These are phyloP conservation scores for Tricholauxania praeusta DNA, from an alignment of 2,888 invertebrate genomes.

Conservation along the genomic window DNA sequence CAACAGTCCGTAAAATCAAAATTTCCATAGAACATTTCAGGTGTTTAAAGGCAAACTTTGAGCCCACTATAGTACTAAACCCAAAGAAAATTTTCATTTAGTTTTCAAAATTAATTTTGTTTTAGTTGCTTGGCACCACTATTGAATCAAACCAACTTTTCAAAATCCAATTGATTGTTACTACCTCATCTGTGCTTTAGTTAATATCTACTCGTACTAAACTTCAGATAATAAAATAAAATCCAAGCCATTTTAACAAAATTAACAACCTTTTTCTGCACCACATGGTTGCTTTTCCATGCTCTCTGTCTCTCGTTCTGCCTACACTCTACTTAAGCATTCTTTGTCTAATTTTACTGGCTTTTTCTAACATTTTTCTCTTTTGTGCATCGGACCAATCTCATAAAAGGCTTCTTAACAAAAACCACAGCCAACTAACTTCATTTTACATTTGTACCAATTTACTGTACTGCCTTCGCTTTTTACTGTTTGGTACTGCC, in stretches of 20 bases:
- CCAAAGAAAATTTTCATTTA: too few relatives aligned
- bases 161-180: too few relatives aligned
- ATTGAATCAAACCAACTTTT: too few relatives aligned
- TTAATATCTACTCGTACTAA: background rate
- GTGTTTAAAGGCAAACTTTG: too few relatives aligned
- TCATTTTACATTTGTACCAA: slow-evolving; percentile 24
- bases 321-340: background rate
- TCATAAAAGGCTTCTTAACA: slow-evolving; percentile 24
- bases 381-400: slow-evolving; percentile 5
- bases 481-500: background rate
- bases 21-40: too few relatives aligned
- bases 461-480: background rate
- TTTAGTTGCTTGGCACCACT: too few relatives aligned
- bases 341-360: slow-evolving; percentile 16
- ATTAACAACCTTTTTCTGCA: background rate
- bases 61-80: too few relatives aligned
- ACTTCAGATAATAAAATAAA: too few relatives aligned
- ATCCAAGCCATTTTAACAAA: background rate
- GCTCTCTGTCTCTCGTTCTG: background rate
- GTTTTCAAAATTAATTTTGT: too few relatives aligned
- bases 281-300: background rate
- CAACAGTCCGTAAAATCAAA: too few relatives aligned
- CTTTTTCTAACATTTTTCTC: slow-evolving; percentile 1
- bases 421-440: slow-evolving; percentile 30
- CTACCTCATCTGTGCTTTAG: too few relatives aligned